Percentiles rank a stretch among this genome's conserved stretches.
Conservation (phyloP, 2,797 vertebrate species). For the Alosa sapidissima region DNA sequence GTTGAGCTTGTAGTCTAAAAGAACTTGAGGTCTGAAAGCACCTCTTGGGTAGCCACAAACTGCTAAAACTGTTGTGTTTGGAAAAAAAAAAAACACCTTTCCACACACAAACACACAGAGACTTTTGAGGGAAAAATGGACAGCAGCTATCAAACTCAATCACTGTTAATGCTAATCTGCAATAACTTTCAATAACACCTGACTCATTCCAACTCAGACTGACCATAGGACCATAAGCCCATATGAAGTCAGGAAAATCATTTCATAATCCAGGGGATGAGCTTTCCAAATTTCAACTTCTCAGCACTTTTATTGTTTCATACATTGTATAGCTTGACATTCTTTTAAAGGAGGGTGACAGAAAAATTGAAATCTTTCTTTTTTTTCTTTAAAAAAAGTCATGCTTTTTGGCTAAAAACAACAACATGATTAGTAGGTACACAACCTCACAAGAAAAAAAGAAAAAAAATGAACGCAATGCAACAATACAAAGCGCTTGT, state of each 20-base stretch:
- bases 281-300: constrained; percentile 59
- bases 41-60: constrained; percentile 37
- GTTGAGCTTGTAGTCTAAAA: constrained; percentile 37
- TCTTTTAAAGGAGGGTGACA: constrained; percentile 60
- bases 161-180: background rate
- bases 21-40: constrained; percentile 47
- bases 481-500: constrained; percentile 70
- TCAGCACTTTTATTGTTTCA: constrained; percentile 74
- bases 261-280: constrained; percentile 1
- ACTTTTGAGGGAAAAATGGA: background rate
- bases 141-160: background rate
- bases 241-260: background rate
- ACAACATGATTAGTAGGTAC: constrained; percentile 64
- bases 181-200: background rate
- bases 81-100: background rate
- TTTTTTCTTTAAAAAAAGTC: constrained; percentile 56
- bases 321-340: constrained; percentile 70
- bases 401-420: constrained; percentile 73
- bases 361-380: constrained; percentile 21
- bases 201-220: background rate
- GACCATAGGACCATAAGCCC: background rate
- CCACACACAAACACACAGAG: background rate
- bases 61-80: background rate
- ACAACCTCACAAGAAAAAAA: constrained; percentile 64
- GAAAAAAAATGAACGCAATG: constrained; percentile 21